A percentile compares a stretch with the other conserved stretches of the same genome.
Evolutionary conservation across 2,797 vertebrate genomes (phyloP).

Genomic region (Sebastes minor): DNA sequence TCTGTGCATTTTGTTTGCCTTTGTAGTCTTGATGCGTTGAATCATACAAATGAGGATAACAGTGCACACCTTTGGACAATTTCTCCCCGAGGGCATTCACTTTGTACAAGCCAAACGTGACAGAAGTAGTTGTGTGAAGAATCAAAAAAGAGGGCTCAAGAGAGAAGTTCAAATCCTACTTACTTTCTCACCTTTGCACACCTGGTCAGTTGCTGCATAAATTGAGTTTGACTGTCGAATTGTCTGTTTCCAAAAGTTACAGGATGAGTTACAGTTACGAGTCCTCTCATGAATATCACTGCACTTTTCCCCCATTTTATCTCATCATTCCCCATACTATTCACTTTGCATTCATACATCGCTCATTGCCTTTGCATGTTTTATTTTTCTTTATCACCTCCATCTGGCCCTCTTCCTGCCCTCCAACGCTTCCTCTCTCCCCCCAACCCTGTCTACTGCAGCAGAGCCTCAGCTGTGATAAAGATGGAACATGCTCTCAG

Average conservation of each 20-base stretch:
- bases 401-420: conserved; percentile 29
- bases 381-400: conserved; percentile 1
- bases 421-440: neutral
- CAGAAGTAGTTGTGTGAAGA: neutral
- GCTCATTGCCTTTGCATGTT: neutral
- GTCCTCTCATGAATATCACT: neutral
- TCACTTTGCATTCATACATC: conserved; percentile 9
- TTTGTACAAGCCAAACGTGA: neutral
- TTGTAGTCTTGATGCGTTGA: neutral
- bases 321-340: neutral
- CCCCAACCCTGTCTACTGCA: conserved; percentile 44
- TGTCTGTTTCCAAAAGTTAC: neutral
- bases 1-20: neutral
- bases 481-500: conserved; percentile 77
- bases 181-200: neutral
- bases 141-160: neutral
- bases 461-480: conserved; percentile 74
- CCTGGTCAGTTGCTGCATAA: neutral
- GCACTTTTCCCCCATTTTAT: neutral
- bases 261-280: neutral
- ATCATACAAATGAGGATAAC: neutral
- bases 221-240: neutral
- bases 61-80: neutral
- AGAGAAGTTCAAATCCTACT: neutral
- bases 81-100: neutral